Base-by-base conservation (phyloP, 2,113 vertebrate genomes). In the Tinamus guttatus region DNA sequence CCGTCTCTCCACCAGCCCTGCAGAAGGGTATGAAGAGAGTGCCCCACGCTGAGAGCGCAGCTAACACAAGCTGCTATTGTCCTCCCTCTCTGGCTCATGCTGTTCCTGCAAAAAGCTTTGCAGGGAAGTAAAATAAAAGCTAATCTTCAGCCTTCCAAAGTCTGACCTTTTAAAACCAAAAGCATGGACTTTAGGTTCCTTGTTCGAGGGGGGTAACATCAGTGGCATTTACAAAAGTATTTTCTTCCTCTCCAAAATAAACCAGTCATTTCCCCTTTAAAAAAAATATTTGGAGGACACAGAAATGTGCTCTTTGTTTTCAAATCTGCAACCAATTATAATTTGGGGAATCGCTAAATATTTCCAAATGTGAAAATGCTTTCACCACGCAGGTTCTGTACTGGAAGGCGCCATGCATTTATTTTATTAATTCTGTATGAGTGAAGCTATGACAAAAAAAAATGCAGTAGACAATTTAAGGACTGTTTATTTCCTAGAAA, bases 301-400 rank as follows among this genome's bases (percentile, higher is more conserved):
- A 70, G 83, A 88, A 92, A 95, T 2, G 13, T 2, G 47, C 3
- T 36, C 49, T 90, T 24, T 54, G 60, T 89, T 97, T 96, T 89
- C 87, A 93, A 95, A 97, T 88, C 94, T 94, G 91, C 91, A 96
- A 85, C 38, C 83, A 84, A 78, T 95, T 95, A 90, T 20, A 67
- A 51, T 5, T 45, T 78, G 18, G 65, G 79, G 75, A 45, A 82
- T 25, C 13, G 79, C 59, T 83, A 73, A 93, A 90, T 15, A 41
- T 38, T 87, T 75, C 85, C 92, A 88, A 54, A 56, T 32, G 56
- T 28, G 75, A 40, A n/a, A 62, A 17, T 4, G 32, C 6, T 85
- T 78, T 24, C 5, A 10, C 34, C 32, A 25, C 59, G 45, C n/a
- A 36, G 76, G 71, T 65, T 64, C 81, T 21, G 17, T 7, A 11